These are phyloP conservation scores for Amiota minor DNA, from an alignment of 2,888 invertebrate genomes.

Conservation along the genomic window DNA sequence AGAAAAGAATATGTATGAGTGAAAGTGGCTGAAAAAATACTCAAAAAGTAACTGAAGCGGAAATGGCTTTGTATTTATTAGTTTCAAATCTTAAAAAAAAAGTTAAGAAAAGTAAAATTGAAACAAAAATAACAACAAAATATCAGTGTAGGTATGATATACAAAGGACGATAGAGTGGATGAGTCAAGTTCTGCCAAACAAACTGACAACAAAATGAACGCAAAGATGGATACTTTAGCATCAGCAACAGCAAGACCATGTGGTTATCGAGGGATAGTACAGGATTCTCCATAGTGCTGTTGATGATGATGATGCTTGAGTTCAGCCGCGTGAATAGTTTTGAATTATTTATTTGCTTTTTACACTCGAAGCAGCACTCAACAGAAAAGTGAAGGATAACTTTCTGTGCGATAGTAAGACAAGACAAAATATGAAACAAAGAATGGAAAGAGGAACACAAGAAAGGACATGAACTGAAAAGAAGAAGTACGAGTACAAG, in stretches of 20 bases:
- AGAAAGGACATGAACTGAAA: background rate
- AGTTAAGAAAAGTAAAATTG: background rate
- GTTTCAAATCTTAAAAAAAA: background rate
- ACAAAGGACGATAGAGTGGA: too few relatives aligned
- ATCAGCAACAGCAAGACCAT: too few relatives aligned
- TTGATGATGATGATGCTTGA: background rate
- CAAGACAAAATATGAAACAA: too few relatives aligned
- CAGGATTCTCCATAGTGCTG: too few relatives aligned
- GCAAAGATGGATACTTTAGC: too few relatives aligned
- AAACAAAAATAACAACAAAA: background rate
- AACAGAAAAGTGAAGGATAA: background rate
- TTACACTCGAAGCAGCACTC: background rate
- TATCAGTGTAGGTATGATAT: too few relatives aligned
- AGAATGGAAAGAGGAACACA: background rate
- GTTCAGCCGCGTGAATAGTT: constrained; percentile 19
- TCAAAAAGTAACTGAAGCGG: constrained; percentile 10
- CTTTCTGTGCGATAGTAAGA: too few relatives aligned
- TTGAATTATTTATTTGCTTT: constrained; percentile 24
- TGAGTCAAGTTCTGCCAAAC: too few relatives aligned
- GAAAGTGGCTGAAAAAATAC: background rate
- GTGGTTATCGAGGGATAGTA: too few relatives aligned
- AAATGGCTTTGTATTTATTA: constrained; percentile 17
- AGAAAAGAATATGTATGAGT: too few relatives aligned
- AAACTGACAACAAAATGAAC: too few relatives aligned
- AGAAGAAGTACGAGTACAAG: background rate